A percentile compares a stretch with the other conserved stretches of the same genome.
phyloP scores from a whole-genome alignment of 2,888 invertebrate species.

The Lamproptera curius region DNA sequence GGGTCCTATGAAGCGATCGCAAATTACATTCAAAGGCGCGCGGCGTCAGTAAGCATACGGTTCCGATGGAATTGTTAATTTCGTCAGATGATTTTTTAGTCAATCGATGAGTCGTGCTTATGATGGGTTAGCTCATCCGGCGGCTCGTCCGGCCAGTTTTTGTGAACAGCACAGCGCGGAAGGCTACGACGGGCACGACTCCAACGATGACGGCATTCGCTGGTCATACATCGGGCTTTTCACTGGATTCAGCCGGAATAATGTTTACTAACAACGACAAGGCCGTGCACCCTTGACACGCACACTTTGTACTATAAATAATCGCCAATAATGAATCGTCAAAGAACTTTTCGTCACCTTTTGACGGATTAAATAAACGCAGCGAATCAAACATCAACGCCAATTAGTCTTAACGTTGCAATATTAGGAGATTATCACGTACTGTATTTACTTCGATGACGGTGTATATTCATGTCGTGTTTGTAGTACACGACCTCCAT shows the following conservation, averaged over 20 bases:
- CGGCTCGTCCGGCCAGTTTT: slow-evolving; percentile 73
- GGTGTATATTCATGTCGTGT: slow-evolving; percentile 10
- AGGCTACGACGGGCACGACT: slow-evolving; percentile 70
- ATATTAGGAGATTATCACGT: slow-evolving; percentile 3
- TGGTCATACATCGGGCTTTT: slow-evolving; percentile 26
- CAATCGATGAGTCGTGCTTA: slow-evolving; percentile 72
- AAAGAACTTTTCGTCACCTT: slow-evolving; percentile 4
- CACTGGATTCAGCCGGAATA: slow-evolving; percentile 16
- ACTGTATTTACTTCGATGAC: slow-evolving; percentile 13
- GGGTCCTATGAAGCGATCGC: slow-evolving; percentile 12
- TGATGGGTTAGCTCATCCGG: slow-evolving; percentile 74
- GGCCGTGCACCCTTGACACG: slow-evolving; percentile 18
- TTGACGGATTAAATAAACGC: background rate
- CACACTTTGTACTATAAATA: slow-evolving; percentile 11
- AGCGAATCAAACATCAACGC: slow-evolving; percentile 3
- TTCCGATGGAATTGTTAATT: slow-evolving; percentile 58
- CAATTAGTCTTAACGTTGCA: slow-evolving; percentile 12
- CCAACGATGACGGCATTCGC: slow-evolving; percentile 63
- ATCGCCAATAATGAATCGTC: slow-evolving; percentile 12
- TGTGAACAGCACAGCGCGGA: slow-evolving; percentile 59
- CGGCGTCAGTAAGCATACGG: slow-evolving; percentile 43
- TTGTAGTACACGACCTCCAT: slow-evolving; percentile 22
- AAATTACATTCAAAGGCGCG: slow-evolving; percentile 31
- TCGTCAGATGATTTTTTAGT: slow-evolving; percentile 62
- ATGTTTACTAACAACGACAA: slow-evolving; percentile 15